Evolutionary conservation across 2,888 invertebrate species (phyloP).

Genomic region (Pandemis corylana): DNA sequence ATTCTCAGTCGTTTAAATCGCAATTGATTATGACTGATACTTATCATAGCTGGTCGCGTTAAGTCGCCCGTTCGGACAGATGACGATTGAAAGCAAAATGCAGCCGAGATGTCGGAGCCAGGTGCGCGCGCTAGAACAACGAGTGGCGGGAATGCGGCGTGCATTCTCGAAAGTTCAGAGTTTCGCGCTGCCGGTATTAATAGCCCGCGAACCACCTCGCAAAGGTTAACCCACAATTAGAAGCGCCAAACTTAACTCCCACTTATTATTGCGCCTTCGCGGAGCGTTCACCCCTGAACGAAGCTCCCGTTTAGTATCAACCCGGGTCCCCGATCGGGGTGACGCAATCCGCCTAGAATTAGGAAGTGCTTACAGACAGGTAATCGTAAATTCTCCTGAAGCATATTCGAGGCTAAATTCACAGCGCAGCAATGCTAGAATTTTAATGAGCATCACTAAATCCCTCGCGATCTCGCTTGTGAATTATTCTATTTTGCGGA

Average conservation of each 20-base stretch:
- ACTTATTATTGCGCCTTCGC: constrained; percentile 70
- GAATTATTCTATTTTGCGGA: constrained; percentile 48
- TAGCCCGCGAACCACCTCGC: constrained; percentile 68
- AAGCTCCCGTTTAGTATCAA: background rate
- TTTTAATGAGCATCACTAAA: constrained; percentile 43
- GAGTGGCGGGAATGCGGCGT: constrained; percentile 49
- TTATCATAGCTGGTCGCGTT: background rate
- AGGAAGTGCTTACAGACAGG: background rate
- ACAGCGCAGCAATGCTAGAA: constrained; percentile 23
- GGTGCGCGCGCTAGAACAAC: constrained; percentile 40
- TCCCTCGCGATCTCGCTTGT: constrained; percentile 43
- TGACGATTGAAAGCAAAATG: background rate
- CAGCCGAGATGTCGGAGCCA: constrained; percentile 42
- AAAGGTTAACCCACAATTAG: constrained; percentile 80
- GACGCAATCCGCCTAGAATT: background rate
- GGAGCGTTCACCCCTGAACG: constrained; percentile 52
- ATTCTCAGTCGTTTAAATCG: background rate
- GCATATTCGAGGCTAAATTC: constrained; percentile 14
- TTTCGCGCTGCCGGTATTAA: constrained; percentile 60
- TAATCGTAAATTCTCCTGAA: background rate
- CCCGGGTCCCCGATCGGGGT: background rate
- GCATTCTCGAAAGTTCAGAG: constrained; percentile 64
- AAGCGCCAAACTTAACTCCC: constrained; percentile 75
- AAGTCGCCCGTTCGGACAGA: background rate
- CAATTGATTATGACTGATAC: constrained; percentile 1